Conservation (phyloP, 2,113 vertebrate species). For the Solea solea region DNA sequence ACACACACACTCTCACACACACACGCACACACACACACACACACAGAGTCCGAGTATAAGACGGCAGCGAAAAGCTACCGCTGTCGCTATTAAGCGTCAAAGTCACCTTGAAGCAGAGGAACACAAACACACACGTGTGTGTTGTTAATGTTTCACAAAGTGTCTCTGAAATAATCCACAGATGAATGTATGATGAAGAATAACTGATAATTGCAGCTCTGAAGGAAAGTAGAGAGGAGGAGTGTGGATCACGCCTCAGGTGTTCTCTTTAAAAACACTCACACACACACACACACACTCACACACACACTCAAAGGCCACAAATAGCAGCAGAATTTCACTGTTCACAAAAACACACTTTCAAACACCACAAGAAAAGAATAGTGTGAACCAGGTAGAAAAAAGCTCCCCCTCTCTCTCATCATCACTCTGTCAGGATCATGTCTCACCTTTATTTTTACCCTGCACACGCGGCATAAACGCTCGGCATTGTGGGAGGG, state of each 20-base stretch:
- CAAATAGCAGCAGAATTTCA: not conserved
- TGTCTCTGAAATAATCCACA: no score
- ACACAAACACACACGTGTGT: not conserved
- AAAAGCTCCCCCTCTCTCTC: not conserved
- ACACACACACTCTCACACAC: slow-evolving; percentile 15
- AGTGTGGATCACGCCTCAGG: no score
- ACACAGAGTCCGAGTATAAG: slow-evolving; percentile 77
- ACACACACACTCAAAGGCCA: not conserved
- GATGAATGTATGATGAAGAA: no score
- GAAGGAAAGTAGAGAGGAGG: no score
- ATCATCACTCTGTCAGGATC: slow-evolving; percentile 8
- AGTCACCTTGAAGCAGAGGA: slow-evolving; percentile 83
- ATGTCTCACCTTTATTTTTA: slow-evolving; percentile 30
- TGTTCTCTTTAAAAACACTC: no score
- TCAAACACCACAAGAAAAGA: no score
- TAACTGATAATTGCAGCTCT: no score
- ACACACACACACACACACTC: not conserved
- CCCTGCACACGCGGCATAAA: slow-evolving; percentile 33
- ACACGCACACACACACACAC: not conserved
- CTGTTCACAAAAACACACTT: not conserved
- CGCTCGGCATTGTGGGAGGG: slow-evolving; percentile 29
- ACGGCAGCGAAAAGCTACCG: slow-evolving; percentile 66
- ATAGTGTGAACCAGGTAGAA: not conserved
- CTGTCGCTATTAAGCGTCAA: slow-evolving; percentile 81
- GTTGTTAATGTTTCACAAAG: no score